These are phyloP conservation scores for Peromyscus nudipes DNA, from an alignment of 2,797 vertebrate genomes.

Conservation along the genomic window DNA sequence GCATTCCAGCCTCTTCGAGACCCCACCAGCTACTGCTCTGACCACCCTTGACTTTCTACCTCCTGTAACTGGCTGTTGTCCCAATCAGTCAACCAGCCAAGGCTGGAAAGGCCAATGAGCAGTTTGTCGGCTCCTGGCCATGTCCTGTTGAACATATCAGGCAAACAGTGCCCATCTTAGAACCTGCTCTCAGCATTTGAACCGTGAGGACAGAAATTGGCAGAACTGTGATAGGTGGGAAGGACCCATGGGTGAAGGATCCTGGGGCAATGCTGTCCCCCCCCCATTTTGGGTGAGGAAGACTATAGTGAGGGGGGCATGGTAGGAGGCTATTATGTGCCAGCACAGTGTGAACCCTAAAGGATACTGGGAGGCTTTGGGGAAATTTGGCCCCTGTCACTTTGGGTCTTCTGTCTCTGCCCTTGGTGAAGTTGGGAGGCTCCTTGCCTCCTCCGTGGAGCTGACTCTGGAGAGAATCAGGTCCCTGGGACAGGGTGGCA, in stretches of 20 bases:
- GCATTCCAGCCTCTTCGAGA: not conserved
- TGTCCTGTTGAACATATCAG: not conserved
- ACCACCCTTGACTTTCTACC: not conserved
- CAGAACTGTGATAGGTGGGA: not conserved
- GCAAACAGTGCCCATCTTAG: not conserved
- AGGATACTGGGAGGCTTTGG: not conserved
- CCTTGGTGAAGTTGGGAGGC: not conserved
- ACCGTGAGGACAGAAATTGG: not conserved
- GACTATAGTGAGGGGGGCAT: too few species aligned
- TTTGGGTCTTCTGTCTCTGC: not conserved
- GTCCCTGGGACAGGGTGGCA: not conserved
- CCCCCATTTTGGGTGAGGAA: not conserved
- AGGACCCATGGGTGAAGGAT: accelerated
- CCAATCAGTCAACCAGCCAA: not conserved
- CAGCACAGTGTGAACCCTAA: not conserved
- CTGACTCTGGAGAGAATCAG: not conserved
- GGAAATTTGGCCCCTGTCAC: not conserved
- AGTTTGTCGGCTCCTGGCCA: not conserved
- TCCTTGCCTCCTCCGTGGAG: not conserved
- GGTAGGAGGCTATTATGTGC: not conserved
- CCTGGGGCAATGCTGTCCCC: not conserved
- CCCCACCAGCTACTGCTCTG: not conserved
- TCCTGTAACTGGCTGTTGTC: not conserved
- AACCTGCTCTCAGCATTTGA: not conserved
- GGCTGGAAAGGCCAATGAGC: not conserved